Evolutionary conservation across 2,797 vertebrate species (phyloP), one percentile per base, ranked within the genome.

Genomic region (Amniataba percoides): DNA sequence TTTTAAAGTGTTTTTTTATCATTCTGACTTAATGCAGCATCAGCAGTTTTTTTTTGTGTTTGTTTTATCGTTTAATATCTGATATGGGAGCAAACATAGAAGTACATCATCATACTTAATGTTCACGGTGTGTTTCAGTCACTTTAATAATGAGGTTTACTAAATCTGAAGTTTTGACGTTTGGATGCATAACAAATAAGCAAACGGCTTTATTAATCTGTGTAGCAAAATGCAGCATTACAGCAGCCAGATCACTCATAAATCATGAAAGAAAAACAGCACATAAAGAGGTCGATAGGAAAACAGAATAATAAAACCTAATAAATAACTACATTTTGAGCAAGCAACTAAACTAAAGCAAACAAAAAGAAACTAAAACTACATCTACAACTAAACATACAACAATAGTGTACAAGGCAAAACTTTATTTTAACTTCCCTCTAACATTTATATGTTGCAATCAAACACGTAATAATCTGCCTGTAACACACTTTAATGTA

Each of bases 241-340:
- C 34, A 36, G 34, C 34, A 36, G 34, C 34, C 34, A 5, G 36
- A 40, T 25, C 27, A 45, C 15, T 48, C n/a, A 46, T 31, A 13
- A 70, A 27, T 63, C 58, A 57, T 3, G 1, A 55, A 48, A 56
- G 46, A 67, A 18, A 67, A 43, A 16, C 18, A 74, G 31, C 31
- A 77, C 42, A 49, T 57, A 53, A 18, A 25, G 3, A 48, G 18
- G 13, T 42, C 14, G 11, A 49, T 5, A 15, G 2, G 36, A 19
- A 57, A 45, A 39, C 1, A 71, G 23, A 39, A 58, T 36, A 49
- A 18, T 46, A 39, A 16, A 51, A 18, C 4, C 36, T 69, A 15
- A 21, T 58, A 10, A 21, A 55, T 43, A 57, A 46, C 12, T 15
- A 0, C 5, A 6, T 31, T 43, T 27, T 43, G 13, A 56, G 0